Evolutionary conservation across 2,113 vertebrate species (phyloP), one percentile per base, ranked within the genome.

Genomic region (Hepsetus odoe): DNA sequence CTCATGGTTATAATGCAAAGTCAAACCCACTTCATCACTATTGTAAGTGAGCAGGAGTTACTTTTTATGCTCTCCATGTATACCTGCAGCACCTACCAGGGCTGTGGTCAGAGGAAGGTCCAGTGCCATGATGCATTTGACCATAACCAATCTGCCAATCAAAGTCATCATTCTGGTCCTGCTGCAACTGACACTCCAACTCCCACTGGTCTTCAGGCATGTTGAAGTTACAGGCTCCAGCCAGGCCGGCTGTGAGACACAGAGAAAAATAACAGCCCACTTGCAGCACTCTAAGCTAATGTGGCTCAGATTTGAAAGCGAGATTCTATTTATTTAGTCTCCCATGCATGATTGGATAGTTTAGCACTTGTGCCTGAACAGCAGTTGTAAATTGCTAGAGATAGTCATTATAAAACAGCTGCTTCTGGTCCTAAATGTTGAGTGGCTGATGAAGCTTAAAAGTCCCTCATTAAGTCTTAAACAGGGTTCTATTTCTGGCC

Each of bases 211-310:
- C 84, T 4, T 83, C 86, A 44, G 82, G 70, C 81, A 85, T 84
- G 91, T 96, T 94, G 88, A 98, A 98, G 85, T 89, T 92, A 84
- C 96, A 98, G 79, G 94, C 93, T 76, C 96, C 95, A 22, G 93
- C 84, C 55, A 87, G 72, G 88, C 33, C 79, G 72, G 55, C 90
- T 90, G 73, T 85, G 82, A 85, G 44, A n/a, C 86, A 95, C 95
- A 80, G 53, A 72, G 18, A 0, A 61, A 30, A 38, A 59, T 11
- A 22, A 16, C 42, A 44, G 46, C 38, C 28, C 32, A 56, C 8
- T 46, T 40, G n/a, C 18, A 40, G 22, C 20, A 10, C 28, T n/a
- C 2, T 22, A 18, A 76, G 46, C 46, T 40, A 67, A 1, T 22
- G 33, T 16, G 40, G 46, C 51, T 12, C 10, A 40, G 9, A 66